Evolutionary conservation across 1,140 invertebrate species (phyloP).

Genomic region (Drosophila equinoxialis): DNA sequence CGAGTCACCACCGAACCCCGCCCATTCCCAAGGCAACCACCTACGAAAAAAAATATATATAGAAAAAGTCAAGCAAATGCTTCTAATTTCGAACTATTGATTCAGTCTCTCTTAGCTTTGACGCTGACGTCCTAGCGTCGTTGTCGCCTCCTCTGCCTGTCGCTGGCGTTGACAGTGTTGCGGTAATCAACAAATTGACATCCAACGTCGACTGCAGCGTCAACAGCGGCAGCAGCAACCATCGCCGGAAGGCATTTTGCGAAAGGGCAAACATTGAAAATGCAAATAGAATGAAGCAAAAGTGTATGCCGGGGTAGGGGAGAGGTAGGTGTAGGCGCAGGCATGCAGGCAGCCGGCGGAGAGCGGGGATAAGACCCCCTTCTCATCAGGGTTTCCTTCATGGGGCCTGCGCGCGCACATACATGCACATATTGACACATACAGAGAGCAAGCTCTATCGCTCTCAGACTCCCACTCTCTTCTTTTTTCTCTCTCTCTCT

Average conservation of each 20-base stretch:
- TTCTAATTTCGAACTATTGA: constrained; percentile 72
- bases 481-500: not conserved
- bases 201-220: constrained; percentile 13
- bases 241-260: constrained; percentile 66
- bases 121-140: not conserved
- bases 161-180: constrained; percentile 19
- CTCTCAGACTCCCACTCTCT: constrained; percentile 12
- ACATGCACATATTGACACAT: constrained; percentile 26
- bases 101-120: constrained; percentile 39
- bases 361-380: not conserved
- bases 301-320: constrained; percentile 22
- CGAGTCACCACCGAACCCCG: not conserved
- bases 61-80: constrained; percentile 25
- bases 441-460: constrained; percentile 23
- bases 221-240: constrained; percentile 24
- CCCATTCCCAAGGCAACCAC: constrained; percentile 31
- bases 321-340: not conserved
- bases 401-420: constrained; percentile 54
- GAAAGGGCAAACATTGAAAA: constrained; percentile 68
- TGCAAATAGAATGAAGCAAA: constrained; percentile 40
- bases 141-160: constrained; percentile 2
- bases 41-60: constrained; percentile 16
- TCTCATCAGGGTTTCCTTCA: constrained; percentile 20
- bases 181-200: constrained; percentile 55
- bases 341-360: constrained; percentile 5